Percentiles rank a stretch among this genome's conserved stretches.
phyloP scores from a whole-genome alignment of 37 sponge, comb jelly and placozoan species.

The Diacarnus erythraeanus region DNA sequence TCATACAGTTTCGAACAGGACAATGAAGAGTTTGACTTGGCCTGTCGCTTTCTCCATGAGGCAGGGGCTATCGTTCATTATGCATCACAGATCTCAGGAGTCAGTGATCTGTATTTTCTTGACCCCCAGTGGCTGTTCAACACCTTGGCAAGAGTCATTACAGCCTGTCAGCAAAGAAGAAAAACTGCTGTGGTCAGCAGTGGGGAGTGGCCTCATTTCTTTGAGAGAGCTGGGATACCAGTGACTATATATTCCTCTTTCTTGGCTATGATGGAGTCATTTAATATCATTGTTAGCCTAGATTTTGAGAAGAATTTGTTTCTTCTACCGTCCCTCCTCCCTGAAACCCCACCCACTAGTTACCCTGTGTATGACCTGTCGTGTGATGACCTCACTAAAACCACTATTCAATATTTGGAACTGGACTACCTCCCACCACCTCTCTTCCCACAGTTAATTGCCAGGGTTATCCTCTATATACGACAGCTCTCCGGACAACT shows the following conservation, averaged over 20 bases:
- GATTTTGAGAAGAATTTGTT: conserved; percentile 41
- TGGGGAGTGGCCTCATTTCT: conserved; percentile 24
- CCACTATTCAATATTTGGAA: conserved; percentile 15
- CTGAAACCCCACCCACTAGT: conserved; percentile 20
- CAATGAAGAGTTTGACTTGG: conserved; percentile 59
- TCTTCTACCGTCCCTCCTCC: conserved; percentile 56
- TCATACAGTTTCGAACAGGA: conserved; percentile 47
- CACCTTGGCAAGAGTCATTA: conserved; percentile 36
- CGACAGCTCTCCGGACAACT: conserved; percentile 57
- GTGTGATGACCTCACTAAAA: not conserved
- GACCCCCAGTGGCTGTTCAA: conserved; percentile 74
- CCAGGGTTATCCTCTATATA: conserved; percentile 36
- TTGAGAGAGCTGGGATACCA: conserved; percentile 36
- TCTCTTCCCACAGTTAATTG: conserved; percentile 38
- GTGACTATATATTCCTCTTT: conserved; percentile 18
- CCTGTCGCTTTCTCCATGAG: conserved; percentile 74
- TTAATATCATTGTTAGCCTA: conserved; percentile 42
- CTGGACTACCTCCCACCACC: conserved; percentile 45
- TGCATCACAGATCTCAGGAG: not conserved
- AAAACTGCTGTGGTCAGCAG: conserved; percentile 20
- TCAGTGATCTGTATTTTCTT: conserved; percentile 59
- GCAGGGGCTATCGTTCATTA: conserved; percentile 61
- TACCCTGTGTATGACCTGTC: conserved; percentile 62
- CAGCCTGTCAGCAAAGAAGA: not conserved
- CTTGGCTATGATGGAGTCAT: conserved; percentile 39